These are phyloP conservation scores for Dissostichus mawsoni DNA, from an alignment of 2,113 vertebrate genomes.

Conservation along the genomic window DNA sequence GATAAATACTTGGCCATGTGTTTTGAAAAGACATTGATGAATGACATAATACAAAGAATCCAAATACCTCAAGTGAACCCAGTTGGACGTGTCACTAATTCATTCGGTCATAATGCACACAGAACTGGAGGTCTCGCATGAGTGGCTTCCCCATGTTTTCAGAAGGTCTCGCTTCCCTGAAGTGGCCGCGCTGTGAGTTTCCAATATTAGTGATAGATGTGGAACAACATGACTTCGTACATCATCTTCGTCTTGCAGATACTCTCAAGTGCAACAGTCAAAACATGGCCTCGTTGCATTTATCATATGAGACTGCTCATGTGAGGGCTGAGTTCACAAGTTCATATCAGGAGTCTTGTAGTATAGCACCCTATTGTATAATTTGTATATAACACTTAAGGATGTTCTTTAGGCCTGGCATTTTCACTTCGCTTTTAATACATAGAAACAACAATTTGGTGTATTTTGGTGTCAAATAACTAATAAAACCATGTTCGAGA, in stretches of 20 bases:
- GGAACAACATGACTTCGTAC: background rate
- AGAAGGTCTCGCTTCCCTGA: constrained; percentile 23
- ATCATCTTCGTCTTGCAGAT: constrained; percentile 51
- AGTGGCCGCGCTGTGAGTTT: constrained; percentile 16
- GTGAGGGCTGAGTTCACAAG: constrained; percentile 41
- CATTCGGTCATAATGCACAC: constrained; percentile 14
- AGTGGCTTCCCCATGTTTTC: constrained; percentile 36
- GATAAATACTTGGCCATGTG: background rate
- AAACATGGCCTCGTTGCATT: constrained; percentile 50
- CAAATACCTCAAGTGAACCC: constrained; percentile 30
- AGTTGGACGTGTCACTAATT: constrained; percentile 21
- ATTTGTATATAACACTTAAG: background rate
- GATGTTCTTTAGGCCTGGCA: background rate
- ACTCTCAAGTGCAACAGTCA: constrained; percentile 60
- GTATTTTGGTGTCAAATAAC: background rate
- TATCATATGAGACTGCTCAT: constrained; percentile 34
- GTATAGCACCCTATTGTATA: constrained; percentile 20
- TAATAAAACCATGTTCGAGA: constrained; percentile 14
- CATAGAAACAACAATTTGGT: background rate
- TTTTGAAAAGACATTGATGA: constrained; percentile 38
- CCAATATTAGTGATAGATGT: constrained; percentile 31
- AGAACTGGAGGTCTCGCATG: background rate
- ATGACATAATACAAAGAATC: constrained; percentile 23
- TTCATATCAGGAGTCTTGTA: constrained; percentile 35
- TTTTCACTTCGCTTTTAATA: background rate